Evolutionary conservation across 2,113 vertebrate genomes (phyloP).

Genomic region (Phyllopteryx taeniolatus): DNA sequence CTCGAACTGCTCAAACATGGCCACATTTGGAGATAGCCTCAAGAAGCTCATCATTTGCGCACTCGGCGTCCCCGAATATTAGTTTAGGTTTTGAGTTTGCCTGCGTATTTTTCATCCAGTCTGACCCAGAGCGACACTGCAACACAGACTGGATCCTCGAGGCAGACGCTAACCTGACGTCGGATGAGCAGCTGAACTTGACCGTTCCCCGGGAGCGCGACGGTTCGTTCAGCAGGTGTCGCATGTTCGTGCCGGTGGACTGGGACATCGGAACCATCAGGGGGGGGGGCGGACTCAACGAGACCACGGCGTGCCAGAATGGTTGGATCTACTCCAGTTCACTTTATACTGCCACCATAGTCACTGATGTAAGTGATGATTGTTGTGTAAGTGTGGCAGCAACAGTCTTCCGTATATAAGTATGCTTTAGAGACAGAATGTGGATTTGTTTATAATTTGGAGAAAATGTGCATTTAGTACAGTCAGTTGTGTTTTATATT

Average conservation of each 20-base stretch:
- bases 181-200: constrained; percentile 71
- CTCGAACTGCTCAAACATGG: constrained; percentile 51
- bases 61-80: constrained; percentile 57
- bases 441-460: too few relatives aligned
- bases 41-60: constrained; percentile 65
- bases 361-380: constrained; percentile 64
- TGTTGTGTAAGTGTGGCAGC: too few relatives aligned
- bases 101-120: constrained; percentile 75
- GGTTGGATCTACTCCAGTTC: constrained; percentile 77
- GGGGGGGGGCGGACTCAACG: constrained; percentile 63
- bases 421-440: too few relatives aligned
- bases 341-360: constrained; percentile 58
- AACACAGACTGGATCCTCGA: constrained; percentile 59
- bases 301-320: constrained; percentile 63
- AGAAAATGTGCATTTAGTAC: too few relatives aligned
- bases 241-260: constrained; percentile 74
- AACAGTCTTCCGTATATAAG: too few relatives aligned
- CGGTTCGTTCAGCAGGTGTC: constrained; percentile 73
- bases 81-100: constrained; percentile 73
- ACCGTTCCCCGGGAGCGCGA: constrained; percentile 63
- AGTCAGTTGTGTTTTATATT: too few relatives aligned
- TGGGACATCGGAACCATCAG: constrained; percentile 71
- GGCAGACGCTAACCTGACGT: constrained; percentile 62
- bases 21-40: constrained; percentile 73
- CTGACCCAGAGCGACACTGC: constrained; percentile 66